A percentile compares a stretch with the other conserved stretches of the same genome.
Conservation (phyloP, 2,113 vertebrate genomes). For the Paralichthys olivaceus region DNA sequence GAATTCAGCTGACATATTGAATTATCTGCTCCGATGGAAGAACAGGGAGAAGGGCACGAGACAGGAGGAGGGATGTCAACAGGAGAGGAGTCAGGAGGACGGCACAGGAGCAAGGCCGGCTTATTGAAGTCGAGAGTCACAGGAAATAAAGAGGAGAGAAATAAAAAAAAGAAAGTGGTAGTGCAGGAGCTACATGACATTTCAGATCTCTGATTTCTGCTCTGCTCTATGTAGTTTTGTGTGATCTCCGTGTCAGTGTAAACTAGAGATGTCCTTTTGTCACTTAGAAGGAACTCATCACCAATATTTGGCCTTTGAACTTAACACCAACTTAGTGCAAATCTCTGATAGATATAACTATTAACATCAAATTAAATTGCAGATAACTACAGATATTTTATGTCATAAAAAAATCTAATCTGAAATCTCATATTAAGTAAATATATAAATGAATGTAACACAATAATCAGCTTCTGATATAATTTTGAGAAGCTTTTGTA, state of each 20-base stretch:
- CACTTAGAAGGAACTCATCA: background rate
- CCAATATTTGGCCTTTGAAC: background rate
- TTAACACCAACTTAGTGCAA: background rate
- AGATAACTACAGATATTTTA: background rate
- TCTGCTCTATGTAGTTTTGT: constrained; percentile 10
- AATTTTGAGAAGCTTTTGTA: background rate
- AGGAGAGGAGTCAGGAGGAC: constrained; percentile 10
- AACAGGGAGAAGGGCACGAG: constrained; percentile 9
- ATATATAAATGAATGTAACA: background rate
- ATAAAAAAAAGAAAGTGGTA: background rate
- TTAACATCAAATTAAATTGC: background rate
- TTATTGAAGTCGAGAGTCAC: background rate
- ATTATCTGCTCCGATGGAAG: constrained; percentile 51
- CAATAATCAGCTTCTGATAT: background rate
- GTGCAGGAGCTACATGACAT: constrained; percentile 24
- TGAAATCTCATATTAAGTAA: background rate
- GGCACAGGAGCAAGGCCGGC: background rate
- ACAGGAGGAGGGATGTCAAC: constrained; percentile 5
- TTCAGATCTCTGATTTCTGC: constrained; percentile 32
- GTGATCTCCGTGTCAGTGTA: background rate
- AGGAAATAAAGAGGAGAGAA: constrained; percentile 4
- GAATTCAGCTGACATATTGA: constrained; percentile 61
- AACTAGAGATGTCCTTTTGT: background rate
- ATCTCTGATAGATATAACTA: background rate
- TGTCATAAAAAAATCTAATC: background rate